Conservation (phyloP, 2,113 vertebrate genomes). For the Actenoides hombroni region DNA sequence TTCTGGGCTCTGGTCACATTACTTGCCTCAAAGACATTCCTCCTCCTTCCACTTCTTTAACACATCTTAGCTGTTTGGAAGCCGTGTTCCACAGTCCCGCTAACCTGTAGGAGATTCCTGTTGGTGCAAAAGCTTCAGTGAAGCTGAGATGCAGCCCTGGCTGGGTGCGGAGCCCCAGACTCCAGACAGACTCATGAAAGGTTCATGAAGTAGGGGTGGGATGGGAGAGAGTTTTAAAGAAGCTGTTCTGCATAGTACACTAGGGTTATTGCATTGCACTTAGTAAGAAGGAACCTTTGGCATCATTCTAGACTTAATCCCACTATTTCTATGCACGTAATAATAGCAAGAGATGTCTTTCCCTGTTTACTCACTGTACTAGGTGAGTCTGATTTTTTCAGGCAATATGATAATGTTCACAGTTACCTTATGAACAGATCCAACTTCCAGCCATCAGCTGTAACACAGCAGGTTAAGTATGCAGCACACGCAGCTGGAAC, state of each 20-base stretch:
- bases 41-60: not conserved
- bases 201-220: not conserved
- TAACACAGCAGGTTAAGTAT: not conserved
- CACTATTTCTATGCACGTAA: not conserved
- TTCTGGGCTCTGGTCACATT: not conserved
- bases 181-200: not conserved
- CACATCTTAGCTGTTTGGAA: accelerated
- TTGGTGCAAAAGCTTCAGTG: not conserved
- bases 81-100: accelerated
- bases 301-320: accelerated
- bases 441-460: not conserved
- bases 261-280: not conserved
- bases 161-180: not conserved
- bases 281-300: not conserved
- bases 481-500: not conserved
- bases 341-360: not conserved
- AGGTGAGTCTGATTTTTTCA: not conserved
- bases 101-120: accelerated
- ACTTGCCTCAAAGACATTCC: not conserved
- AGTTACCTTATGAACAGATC: not conserved
- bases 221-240: not conserved
- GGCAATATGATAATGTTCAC: not conserved
- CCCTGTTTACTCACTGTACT: not conserved
- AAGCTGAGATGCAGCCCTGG: not conserved
- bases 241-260: not conserved